A percentile compares a stretch with the other conserved stretches of the same genome.
These are phyloP conservation scores for Orthonychiurus folsomi DNA, from an alignment of 2,888 invertebrate species.

Conservation along the genomic window DNA sequence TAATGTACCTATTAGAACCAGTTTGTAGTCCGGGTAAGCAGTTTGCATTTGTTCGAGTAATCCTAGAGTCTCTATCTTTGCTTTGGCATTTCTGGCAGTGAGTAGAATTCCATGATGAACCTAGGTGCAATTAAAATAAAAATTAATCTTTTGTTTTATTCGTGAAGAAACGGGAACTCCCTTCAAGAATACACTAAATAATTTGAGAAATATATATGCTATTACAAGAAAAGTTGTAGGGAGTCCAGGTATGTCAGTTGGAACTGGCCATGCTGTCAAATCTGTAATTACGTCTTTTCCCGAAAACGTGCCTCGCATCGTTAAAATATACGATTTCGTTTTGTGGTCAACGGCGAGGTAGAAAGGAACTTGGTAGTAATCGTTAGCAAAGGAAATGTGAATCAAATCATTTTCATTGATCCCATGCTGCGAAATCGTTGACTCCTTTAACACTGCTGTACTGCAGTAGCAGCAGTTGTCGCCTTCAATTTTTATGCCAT, in stretches of 20 bases:
- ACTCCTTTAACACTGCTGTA: not conserved
- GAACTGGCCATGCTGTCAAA: constrained; percentile 56
- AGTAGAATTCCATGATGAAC: constrained; percentile 82
- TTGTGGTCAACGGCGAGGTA: constrained; percentile 75
- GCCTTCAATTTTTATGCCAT: not conserved
- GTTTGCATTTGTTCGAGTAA: constrained; percentile 62
- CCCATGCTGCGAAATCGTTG: not conserved
- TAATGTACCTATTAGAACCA: constrained; percentile 62
- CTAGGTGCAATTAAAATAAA: too few relatives aligned
- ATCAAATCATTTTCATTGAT: too few relatives aligned
- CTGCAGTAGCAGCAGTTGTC: not conserved
- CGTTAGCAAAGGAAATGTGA: constrained; percentile 10
- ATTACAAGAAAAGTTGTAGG: constrained; percentile 56
- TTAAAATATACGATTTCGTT: constrained; percentile 67
- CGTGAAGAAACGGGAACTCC: not conserved
- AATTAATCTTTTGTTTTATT: constrained; percentile 9
- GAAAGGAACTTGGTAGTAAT: constrained; percentile 50
- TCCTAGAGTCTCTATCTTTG: constrained; percentile 55
- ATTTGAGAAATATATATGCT: constrained; percentile 56
- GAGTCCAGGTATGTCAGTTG: constrained; percentile 60
- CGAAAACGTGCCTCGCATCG: constrained; percentile 77
- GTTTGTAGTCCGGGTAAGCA: constrained; percentile 62
- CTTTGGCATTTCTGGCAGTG: constrained; percentile 66
- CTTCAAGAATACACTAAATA: constrained; percentile 50
- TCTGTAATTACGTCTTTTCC: constrained; percentile 76